Base-by-base conservation (phyloP, 2,888 invertebrate genomes). In the Cordilura impudica region DNA sequence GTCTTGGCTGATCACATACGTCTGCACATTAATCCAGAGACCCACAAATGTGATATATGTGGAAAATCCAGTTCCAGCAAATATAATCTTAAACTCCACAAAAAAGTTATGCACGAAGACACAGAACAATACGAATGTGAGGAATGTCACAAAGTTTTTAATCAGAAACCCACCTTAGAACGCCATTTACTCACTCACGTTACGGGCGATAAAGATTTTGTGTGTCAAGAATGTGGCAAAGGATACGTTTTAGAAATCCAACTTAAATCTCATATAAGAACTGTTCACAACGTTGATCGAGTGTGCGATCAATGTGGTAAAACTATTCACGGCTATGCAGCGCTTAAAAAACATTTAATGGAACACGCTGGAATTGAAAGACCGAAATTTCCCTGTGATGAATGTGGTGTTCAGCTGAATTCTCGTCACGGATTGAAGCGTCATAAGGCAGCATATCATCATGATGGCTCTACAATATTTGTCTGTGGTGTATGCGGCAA, bases 401-500 rank as follows among this genome's bases (percentile, higher is more conserved):
- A 78, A 56, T 85, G 85, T 39, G 82, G 81, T 3, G 74, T 79
- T 2, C 58, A 82, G 45, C 70, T 84, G 5, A 73, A 81, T 18
- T 81, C 83, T 4, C 76, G 66, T 4, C 82, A 78, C 26, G 81
- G 79, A 31, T 65, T 84, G 16, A 60, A 75, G 16, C 82, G 82
- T 12, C 85, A 85, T 66, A 83, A 81, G 31, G 83, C 78, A 14
- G 76, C 83, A 19, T 81, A 82, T 14, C 85, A 85, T 67, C 83
- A 84, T 6, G 77, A 83, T 54, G 79, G 75, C 1, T 56, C 81
- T 8, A 81, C 82, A 6, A 61, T 78, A 4, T 79, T 84, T 35
- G 72, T 83, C 1, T 85, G 85, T 21, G 79, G 81, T 3, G 80
- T 83, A 58, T 85, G 85, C 58, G 85, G 85, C 3, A 83, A 83